These are phyloP conservation scores for Petroica traversi DNA, from an alignment of 2,113 vertebrate species.

Conservation along the genomic window DNA sequence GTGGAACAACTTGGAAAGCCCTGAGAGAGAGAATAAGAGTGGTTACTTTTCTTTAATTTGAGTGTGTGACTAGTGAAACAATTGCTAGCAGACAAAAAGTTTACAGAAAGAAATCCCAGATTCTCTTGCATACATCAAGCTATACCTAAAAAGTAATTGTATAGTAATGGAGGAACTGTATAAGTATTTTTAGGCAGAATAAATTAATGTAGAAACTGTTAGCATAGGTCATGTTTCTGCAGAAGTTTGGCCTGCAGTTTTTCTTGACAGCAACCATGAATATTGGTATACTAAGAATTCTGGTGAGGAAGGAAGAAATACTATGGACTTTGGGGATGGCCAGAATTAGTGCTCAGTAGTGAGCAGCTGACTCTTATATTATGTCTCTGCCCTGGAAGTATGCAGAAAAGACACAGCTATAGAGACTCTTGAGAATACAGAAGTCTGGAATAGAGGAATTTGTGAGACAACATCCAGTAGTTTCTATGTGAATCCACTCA, in stretches of 20 bases:
- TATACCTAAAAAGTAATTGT: not conserved
- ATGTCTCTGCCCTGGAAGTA: not conserved
- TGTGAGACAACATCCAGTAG: rapidly evolving
- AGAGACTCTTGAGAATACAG: not conserved
- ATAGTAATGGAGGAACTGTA: not conserved
- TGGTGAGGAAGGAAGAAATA: not conserved
- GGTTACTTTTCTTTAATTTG: not conserved
- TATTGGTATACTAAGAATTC: not conserved
- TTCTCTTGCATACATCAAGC: not conserved
- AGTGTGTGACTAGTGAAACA: not conserved
- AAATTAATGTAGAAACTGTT: not conserved
- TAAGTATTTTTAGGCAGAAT: not conserved
- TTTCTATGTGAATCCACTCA: not conserved
- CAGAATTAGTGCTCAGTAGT: not conserved
- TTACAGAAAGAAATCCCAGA: not conserved
- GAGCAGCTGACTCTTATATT: not conserved
- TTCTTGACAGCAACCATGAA: not conserved
- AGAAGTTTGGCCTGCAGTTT: not conserved
- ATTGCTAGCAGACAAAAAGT: not conserved
- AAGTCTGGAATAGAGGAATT: not conserved
- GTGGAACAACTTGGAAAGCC: not conserved
- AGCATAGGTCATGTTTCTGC: not conserved
- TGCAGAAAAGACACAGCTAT: not conserved
- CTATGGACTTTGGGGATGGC: not conserved
- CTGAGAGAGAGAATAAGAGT: not conserved